Evolutionary conservation across 1,140 invertebrate species (phyloP).

Genomic region (Drosophila suzukii): DNA sequence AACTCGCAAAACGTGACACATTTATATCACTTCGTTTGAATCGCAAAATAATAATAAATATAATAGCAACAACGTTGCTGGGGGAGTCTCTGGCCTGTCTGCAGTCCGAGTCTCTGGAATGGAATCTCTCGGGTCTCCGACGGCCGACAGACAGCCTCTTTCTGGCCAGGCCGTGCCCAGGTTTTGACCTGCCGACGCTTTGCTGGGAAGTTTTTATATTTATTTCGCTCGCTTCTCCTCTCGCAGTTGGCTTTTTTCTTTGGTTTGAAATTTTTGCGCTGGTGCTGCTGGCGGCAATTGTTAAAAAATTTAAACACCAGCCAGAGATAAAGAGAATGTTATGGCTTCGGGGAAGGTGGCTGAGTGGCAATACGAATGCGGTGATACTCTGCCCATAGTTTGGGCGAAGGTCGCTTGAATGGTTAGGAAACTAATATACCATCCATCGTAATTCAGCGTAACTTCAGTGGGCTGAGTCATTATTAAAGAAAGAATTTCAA

Average conservation of each 20-base stretch:
- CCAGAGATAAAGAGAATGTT: slow-evolving; percentile 55
- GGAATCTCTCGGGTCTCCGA: slow-evolving; percentile 52
- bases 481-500: not conserved
- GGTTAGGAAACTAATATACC: not conserved
- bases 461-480: not conserved
- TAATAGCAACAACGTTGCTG: slow-evolving; percentile 70
- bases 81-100: slow-evolving; percentile 45
- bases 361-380: slow-evolving; percentile 9
- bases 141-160: slow-evolving; percentile 31
- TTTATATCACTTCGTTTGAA: slow-evolving; percentile 83
- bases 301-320: slow-evolving; percentile 51
- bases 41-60: slow-evolving; percentile 83
- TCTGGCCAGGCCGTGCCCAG: slow-evolving; percentile 63
- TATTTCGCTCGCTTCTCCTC: slow-evolving; percentile 41
- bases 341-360: slow-evolving; percentile 28
- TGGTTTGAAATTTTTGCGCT: slow-evolving; percentile 63
- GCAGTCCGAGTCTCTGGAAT: slow-evolving; percentile 49
- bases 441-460: no score
- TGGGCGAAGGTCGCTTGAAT: not conserved
- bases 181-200: slow-evolving; percentile 73
- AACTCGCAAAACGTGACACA: slow-evolving; percentile 83
- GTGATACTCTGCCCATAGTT: slow-evolving; percentile 31
- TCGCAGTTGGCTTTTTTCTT: slow-evolving; percentile 15
- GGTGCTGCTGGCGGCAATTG: slow-evolving; percentile 52
- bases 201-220: slow-evolving; percentile 57